A percentile compares a stretch with the other conserved stretches of the same genome.
These are phyloP conservation scores for Cygnus buccinator DNA, from an alignment of 2,113 vertebrate species.

Conservation along the genomic window DNA sequence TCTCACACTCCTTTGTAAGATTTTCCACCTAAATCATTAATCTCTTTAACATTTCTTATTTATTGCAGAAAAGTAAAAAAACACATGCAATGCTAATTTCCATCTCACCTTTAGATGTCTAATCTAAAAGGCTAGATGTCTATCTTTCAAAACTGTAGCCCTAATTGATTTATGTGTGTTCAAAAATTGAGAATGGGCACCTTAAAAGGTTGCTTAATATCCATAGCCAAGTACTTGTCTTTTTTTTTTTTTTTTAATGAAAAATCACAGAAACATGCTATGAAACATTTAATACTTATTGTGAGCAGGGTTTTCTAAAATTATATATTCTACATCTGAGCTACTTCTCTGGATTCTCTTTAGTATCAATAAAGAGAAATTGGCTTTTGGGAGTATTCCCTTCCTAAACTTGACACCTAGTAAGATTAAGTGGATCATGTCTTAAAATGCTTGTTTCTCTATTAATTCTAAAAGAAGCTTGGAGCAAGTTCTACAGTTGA, in stretches of 20 bases:
- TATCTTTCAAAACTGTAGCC: not conserved
- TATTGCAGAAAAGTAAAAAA: constrained; percentile 29
- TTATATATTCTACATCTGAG: not conserved
- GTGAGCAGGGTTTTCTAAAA: not conserved
- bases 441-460: not conserved
- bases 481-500: not conserved
- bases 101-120: not conserved
- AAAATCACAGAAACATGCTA: not conserved
- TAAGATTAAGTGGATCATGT: not conserved
- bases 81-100: not conserved
- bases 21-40: constrained; percentile 9
- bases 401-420: not conserved
- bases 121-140: not conserved
- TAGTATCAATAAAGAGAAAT: not conserved
- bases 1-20: not conserved
- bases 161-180: not conserved
- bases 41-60: constrained; percentile 13
- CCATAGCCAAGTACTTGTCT: not conserved
- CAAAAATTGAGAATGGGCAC: not conserved
- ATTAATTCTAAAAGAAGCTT: not conserved
- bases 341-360: not conserved
- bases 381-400: not conserved
- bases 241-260: constrained; percentile 18
- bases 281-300: not conserved
- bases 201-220: constrained; percentile 3